These are phyloP conservation scores for Anser cygnoides DNA, from an alignment of 2,113 vertebrate species.

Conservation along the genomic window DNA sequence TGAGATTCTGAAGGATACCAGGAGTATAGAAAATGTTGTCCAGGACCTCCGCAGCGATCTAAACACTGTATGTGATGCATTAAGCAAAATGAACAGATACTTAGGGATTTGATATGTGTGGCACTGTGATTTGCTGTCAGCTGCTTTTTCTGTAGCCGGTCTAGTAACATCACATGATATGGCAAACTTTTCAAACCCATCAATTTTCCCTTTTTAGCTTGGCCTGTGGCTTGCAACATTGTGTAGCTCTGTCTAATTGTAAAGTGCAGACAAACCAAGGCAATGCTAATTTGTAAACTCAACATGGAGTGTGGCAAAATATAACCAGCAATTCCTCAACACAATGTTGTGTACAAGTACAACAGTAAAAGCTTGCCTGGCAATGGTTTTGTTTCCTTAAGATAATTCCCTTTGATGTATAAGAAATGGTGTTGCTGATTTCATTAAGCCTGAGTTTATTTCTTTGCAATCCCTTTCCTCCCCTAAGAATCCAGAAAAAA, in stretches of 20 bases:
- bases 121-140: not conserved
- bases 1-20: conserved; percentile 94
- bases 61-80: conserved; percentile 94
- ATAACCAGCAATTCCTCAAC: not conserved
- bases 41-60: conserved; percentile 95
- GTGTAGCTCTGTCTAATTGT: conserved; percentile 56
- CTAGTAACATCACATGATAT: conserved; percentile 13
- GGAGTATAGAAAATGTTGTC: conserved; percentile 94
- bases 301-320: conserved; percentile 5
- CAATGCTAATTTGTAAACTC: conserved; percentile 36
- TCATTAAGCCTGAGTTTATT: not conserved
- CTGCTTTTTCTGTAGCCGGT: conserved; percentile 3
- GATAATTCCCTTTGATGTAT: not conserved
- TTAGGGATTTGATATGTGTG: conserved; percentile 87
- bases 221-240: conserved; percentile 55
- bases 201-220: conserved; percentile 49
- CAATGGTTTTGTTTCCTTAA: conserved; percentile 6
- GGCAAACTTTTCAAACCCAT: conserved; percentile 4
- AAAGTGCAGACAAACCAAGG: conserved; percentile 49
- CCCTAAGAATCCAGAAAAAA: not conserved
- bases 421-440: not conserved
- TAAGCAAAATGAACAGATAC: conserved; percentile 97
- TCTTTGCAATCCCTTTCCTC: not conserved
- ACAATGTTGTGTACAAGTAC: not conserved
- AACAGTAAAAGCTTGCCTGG: conserved; percentile 27